phyloP scores from a whole-genome alignment of 2,797 vertebrate species.

The Enteromius anoplus region DNA sequence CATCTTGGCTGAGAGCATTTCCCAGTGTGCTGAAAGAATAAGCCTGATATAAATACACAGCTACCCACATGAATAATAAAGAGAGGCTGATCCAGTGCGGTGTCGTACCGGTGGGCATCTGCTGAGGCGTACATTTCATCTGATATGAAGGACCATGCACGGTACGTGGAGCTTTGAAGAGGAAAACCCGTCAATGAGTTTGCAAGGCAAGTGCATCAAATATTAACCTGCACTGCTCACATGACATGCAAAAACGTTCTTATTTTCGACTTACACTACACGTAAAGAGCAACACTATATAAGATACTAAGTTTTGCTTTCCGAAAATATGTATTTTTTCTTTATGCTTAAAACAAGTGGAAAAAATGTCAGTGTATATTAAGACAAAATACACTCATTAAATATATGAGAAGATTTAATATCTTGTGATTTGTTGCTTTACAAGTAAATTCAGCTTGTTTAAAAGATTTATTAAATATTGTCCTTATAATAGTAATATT shows the following conservation, averaged over 20 bases:
- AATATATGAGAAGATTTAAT: neutral
- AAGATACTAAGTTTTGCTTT: neutral
- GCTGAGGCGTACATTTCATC: slow-evolving; percentile 86
- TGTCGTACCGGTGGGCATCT: slow-evolving; percentile 81
- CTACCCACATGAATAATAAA: neutral
- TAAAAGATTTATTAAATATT: neutral
- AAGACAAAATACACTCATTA: neutral
- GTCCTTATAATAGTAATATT: neutral
- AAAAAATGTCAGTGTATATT: neutral
- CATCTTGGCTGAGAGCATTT: slow-evolving; percentile 85
- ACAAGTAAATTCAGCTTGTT: neutral
- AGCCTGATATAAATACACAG: neutral
- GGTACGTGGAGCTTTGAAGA: slow-evolving; percentile 80
- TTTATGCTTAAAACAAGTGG: neutral
- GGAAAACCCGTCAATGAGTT: slow-evolving; percentile 43
- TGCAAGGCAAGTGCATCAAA: neutral
- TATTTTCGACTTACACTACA: neutral
- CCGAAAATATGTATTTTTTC: neutral
- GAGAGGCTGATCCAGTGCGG: neutral
- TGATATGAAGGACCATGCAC: slow-evolving; percentile 82
- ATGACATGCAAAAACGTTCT: neutral
- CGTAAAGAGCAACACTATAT: neutral
- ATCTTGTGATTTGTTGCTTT: neutral
- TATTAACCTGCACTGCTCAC: neutral
- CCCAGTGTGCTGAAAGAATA: slow-evolving; percentile 77